phyloP scores from a whole-genome alignment of 2,888 invertebrate species.

The Drosophila emarginata region DNA sequence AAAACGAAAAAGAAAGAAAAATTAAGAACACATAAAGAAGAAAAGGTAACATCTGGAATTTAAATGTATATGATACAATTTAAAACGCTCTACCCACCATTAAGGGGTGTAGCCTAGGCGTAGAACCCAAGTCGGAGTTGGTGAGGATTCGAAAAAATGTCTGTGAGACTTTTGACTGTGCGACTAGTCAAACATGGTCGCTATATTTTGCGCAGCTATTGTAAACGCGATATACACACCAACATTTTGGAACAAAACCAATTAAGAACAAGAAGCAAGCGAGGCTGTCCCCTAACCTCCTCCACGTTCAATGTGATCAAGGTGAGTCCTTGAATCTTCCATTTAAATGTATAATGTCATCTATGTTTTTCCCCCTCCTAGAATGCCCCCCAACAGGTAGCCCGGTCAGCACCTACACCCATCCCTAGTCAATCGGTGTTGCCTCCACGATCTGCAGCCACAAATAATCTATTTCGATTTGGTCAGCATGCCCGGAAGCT shows the following conservation, averaged over 20 bases:
- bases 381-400: constrained; percentile 41
- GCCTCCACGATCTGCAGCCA: constrained; percentile 19
- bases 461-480: constrained; percentile 83
- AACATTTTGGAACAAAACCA: constrained; percentile 83
- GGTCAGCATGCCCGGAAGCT: constrained; percentile 86
- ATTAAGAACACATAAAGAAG: neutral
- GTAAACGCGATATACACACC: constrained; percentile 84
- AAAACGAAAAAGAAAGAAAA: neutral
- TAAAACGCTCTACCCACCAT: neutral
- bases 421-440: neutral
- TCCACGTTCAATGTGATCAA: constrained; percentile 64
- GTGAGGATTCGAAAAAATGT: constrained; percentile 81
- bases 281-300: constrained; percentile 72
- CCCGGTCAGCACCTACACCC: constrained; percentile 29
- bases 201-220: constrained; percentile 83
- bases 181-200: constrained; percentile 86
- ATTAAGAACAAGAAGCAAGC: constrained; percentile 75
- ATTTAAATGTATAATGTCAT: neutral
- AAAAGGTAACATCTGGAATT: constrained; percentile 1
- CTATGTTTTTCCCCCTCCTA: constrained; percentile 7
- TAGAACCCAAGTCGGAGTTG: constrained; percentile 3
- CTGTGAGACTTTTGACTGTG: constrained; percentile 84
- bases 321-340: constrained; percentile 55
- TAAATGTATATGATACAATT: neutral
- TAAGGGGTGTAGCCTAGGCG: neutral